Conservation (phyloP, 2,797 vertebrate species). For the Cyprinella venusta region DNA sequence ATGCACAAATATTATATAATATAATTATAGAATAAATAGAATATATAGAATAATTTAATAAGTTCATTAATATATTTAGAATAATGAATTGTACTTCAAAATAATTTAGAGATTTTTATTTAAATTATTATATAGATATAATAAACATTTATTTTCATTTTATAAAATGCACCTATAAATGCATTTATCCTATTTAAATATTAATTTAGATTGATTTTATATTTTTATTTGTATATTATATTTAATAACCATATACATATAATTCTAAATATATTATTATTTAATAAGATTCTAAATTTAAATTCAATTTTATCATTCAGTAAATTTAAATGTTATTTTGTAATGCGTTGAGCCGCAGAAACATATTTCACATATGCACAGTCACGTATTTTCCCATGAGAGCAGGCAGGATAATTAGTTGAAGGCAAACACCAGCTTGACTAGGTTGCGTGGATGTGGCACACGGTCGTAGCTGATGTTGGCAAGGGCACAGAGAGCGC, state of each 20-base stretch:
- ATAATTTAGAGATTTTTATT: neutral
- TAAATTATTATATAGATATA: neutral
- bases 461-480: slow-evolving; percentile 76
- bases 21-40: too few relatives aligned
- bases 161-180: neutral
- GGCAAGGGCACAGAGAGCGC: slow-evolving; percentile 78
- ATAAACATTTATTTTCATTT: neutral
- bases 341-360: neutral
- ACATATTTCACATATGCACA: neutral
- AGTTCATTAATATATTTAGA: neutral
- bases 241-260: neutral
- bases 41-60: neutral
- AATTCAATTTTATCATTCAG: neutral
- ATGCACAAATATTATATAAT: too few relatives aligned
- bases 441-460: slow-evolving; percentile 62
- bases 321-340: neutral
- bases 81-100: neutral
- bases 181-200: neutral
- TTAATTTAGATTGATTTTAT: neutral
- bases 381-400: neutral
- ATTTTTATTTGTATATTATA: neutral
- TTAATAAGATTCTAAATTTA: neutral
- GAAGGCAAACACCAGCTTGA: slow-evolving; percentile 75
- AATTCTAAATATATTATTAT: neutral
- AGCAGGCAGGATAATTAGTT: neutral